These are phyloP conservation scores for Polydrusus cervinus DNA, from an alignment of 2,888 invertebrate species.

Conservation along the genomic window DNA sequence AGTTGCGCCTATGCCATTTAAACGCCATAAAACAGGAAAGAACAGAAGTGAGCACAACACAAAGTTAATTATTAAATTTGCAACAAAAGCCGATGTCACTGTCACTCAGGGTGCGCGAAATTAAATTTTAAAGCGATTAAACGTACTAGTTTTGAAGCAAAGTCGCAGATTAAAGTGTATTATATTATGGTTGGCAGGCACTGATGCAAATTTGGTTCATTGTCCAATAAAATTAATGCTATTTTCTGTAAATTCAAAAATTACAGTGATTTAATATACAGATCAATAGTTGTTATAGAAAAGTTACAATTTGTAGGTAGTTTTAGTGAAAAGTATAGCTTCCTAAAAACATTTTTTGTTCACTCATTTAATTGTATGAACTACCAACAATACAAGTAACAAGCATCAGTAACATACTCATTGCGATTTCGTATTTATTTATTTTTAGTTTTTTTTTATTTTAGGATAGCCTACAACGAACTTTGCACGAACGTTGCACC, in stretches of 20 bases:
- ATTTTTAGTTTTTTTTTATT: too few relatives aligned
- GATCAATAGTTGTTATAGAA: not conserved
- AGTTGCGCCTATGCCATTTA: too few relatives aligned
- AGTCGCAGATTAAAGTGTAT: conserved; percentile 37
- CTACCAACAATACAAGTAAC: too few relatives aligned
- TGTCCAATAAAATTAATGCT: conserved; percentile 10
- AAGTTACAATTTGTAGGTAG: too few relatives aligned
- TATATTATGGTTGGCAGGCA: conserved; percentile 18
- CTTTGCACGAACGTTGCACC: too few relatives aligned
- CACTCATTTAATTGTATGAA: too few relatives aligned
- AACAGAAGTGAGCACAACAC: conserved; percentile 26
- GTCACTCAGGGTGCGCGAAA: conserved; percentile 47
- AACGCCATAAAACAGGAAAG: conserved; percentile 24
- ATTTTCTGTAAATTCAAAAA: not conserved
- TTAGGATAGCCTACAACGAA: too few relatives aligned
- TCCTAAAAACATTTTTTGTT: too few relatives aligned
- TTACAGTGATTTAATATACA: not conserved
- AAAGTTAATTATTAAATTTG: conserved; percentile 49
- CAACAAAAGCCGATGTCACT: conserved; percentile 48
- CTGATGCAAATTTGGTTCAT: not conserved
- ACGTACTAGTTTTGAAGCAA: conserved; percentile 33
- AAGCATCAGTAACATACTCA: too few relatives aligned
- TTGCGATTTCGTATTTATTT: too few relatives aligned
- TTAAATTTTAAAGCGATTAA: conserved; percentile 50
- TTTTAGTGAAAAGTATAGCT: too few relatives aligned